Evolutionary conservation across 2,797 vertebrate species (phyloP).

Genomic region (Myoxocephalus aenaeus): DNA sequence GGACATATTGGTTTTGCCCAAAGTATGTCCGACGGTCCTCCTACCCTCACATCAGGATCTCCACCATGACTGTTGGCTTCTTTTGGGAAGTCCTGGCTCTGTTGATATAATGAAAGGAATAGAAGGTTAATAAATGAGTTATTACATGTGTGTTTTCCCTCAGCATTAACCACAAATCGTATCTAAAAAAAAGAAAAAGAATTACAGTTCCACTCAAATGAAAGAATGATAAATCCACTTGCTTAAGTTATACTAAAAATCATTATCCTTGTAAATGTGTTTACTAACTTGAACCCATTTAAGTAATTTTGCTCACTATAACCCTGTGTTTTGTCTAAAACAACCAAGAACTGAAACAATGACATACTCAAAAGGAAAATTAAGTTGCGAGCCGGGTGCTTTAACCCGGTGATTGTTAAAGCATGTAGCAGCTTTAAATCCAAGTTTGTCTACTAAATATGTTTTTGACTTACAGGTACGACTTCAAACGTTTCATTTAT

Average conservation of each 20-base stretch:
- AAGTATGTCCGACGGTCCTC: constrained; percentile 64
- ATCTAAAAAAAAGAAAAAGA: neutral
- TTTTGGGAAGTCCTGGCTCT: constrained; percentile 82
- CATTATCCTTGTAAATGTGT: neutral
- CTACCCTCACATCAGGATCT: constrained; percentile 80
- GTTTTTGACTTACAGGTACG: neutral
- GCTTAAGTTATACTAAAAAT: neutral
- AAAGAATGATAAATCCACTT: neutral
- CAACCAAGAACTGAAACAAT: neutral
- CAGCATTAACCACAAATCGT: constrained; percentile 17
- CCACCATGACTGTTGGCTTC: constrained; percentile 75
- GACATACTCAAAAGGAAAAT: neutral
- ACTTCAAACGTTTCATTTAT: neutral
- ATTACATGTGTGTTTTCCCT: constrained; percentile 70
- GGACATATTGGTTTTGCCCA: constrained; percentile 12
- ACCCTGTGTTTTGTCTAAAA: neutral
- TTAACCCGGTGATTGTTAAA: neutral
- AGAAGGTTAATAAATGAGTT: constrained; percentile 58
- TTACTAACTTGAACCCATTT: neutral
- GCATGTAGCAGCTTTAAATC: neutral
- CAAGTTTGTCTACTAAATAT: neutral
- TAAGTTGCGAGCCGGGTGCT: neutral
- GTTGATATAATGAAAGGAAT: constrained; percentile 74
- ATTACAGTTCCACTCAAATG: neutral
- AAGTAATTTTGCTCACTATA: neutral